Base-by-base conservation (phyloP, 1,140 invertebrate species). In the Pachyrhynchus sulphureomaculatus region DNA sequence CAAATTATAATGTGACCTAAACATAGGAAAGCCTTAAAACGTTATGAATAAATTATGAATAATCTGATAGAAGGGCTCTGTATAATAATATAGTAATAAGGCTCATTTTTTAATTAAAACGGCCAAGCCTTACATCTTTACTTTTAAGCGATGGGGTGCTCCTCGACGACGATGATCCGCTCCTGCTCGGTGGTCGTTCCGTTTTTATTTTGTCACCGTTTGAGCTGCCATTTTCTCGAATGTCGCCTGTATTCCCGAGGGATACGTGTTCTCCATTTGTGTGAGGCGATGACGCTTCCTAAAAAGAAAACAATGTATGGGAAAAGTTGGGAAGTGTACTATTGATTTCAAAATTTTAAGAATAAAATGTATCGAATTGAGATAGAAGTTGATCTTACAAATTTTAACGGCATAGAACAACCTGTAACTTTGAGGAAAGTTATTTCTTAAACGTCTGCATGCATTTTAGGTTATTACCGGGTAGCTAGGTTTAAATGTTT, bases 81-180 rank as follows among this genome's bases (percentile, higher is more conserved):
- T 9, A 37, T 52, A 52, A 17, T 17, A 52, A 36, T 9, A 20
- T 13, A n/a, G 21, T 18, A 20, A 13, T 36, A 12, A 13, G n/a
- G n/a, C n/a, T n/a, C n/a, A 2, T 26, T 24, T 42, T 18, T 44
- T 13, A 9, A 23, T 42, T 32, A 44, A 44, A 32, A 44, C 26
- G n/a, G 53, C 24, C 23, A 26, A 26, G 34, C 34, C 88, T 85
- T 83, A 92, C 90, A 83, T 93, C 90, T 88, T 92, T 93, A 81
- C 88, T 90, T n/a, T n/a, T n/a, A 75, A 89, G 83, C 77, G 92
- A 95, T 70, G 91, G 91, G 67, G 92, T 94, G 72, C 90, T 93
- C 57, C 91, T 84, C 55, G 92, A 94, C 37, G 91, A 93, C 13
- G 90, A 91, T n/a, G 91, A 92, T 63, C 93, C 92, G 72, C 91